Percentiles rank a stretch among this genome's conserved stretches.
phyloP scores from a whole-genome alignment of 2,888 invertebrate genomes.

The Allolobophora icterica region DNA sequence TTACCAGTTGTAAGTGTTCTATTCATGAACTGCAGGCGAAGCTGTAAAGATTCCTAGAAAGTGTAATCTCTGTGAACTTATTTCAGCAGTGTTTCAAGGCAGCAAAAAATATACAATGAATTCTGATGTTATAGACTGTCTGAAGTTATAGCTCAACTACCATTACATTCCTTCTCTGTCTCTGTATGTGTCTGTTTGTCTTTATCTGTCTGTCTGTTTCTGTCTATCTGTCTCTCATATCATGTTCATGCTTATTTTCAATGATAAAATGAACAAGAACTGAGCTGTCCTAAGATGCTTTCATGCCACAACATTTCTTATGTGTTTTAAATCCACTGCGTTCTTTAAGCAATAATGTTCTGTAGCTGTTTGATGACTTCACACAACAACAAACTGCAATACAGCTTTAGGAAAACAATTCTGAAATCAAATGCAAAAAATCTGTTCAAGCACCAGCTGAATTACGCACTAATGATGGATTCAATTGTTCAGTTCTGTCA shows the following conservation, averaged over 20 bases:
- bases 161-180: background rate
- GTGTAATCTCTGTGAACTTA: background rate
- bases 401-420: background rate
- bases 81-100: conserved; percentile 1
- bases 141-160: background rate
- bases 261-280: background rate
- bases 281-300: too few species aligned
- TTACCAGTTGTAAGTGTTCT: background rate
- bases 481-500: background rate
- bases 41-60: background rate
- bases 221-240: background rate
- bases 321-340: background rate
- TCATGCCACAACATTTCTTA: too few species aligned
- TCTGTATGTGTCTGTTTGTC: background rate
- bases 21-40: background rate
- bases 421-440: conserved; percentile 17
- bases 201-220: background rate
- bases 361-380: background rate
- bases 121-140: too few species aligned
- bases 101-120: too few species aligned
- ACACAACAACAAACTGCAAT: background rate
- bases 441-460: background rate
- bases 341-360: background rate
- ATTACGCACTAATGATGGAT: background rate
- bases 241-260: background rate